phyloP scores from a whole-genome alignment of 2,113 vertebrate species.

The Campylomormyrus numenius region DNA sequence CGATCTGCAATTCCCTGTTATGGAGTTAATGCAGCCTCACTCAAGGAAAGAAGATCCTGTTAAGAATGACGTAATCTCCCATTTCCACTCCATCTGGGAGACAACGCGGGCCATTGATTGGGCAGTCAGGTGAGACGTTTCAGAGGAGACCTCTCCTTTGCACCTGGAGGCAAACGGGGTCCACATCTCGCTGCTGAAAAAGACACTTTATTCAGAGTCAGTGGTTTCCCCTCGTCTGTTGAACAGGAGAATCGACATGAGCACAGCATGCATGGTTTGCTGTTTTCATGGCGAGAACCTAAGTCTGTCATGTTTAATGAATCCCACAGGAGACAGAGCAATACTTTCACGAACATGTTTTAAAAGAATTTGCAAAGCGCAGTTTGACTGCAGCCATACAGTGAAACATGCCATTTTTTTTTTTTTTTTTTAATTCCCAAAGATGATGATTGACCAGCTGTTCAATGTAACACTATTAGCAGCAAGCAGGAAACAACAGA shows the following conservation, averaged over 20 bases:
- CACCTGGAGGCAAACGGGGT: background rate
- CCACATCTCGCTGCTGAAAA: background rate
- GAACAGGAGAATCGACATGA: background rate
- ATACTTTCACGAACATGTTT: background rate
- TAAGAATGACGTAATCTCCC: background rate
- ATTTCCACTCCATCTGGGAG: background rate
- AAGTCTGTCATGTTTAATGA: slow-evolving; percentile 5
- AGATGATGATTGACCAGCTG: slow-evolving; percentile 21
- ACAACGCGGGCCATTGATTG: background rate
- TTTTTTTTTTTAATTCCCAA: slow-evolving; percentile 13
- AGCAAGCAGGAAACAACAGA: background rate
- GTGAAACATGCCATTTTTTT: background rate
- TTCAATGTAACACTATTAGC: background rate
- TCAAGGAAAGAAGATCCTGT: background rate
- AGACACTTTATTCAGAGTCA: background rate
- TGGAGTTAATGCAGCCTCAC: background rate
- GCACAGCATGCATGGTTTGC: background rate
- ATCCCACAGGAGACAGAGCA: background rate
- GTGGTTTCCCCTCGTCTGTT: background rate
- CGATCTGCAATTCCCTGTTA: background rate
- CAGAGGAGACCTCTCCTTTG: background rate
- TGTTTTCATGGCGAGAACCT: background rate
- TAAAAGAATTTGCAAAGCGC: background rate
- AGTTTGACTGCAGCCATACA: background rate
- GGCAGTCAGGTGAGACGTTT: background rate